Evolutionary conservation across 2,797 vertebrate genomes (phyloP).

Genomic region (Phyllotis vaccarum): DNA sequence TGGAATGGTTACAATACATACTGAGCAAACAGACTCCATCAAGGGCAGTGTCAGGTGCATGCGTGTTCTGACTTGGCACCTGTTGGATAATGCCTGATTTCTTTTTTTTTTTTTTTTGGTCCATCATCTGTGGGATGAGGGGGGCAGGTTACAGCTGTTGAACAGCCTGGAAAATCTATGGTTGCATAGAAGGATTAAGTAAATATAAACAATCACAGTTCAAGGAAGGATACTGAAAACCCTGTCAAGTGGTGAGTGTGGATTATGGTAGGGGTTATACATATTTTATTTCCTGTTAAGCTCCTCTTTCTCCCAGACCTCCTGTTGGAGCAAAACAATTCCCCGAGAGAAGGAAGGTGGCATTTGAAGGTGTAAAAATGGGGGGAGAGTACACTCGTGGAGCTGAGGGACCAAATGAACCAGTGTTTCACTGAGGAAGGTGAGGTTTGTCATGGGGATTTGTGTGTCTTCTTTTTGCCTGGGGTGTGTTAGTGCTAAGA

Average conservation of each 20-base stretch:
- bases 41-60: not conserved
- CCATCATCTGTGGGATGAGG: not conserved
- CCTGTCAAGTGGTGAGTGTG: not conserved
- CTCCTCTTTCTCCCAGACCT: not conserved
- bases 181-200: not conserved
- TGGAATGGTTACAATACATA: not conserved
- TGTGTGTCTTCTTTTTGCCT: not conserved
- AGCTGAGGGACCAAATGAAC: not conserved
- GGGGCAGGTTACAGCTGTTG: not conserved
- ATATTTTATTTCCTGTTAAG: not conserved
- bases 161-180: not conserved
- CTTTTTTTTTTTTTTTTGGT: too few relatives aligned
- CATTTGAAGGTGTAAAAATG: not conserved
- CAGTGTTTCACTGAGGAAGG: not conserved
- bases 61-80: not conserved
- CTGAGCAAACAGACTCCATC: not conserved
- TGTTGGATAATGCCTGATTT: not conserved
- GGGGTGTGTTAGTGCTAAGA: not conserved
- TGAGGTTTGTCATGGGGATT: not conserved
- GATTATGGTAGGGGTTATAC: not conserved
- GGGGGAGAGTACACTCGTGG: not conserved
- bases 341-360: not conserved
- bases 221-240: not conserved
- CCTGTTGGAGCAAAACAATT: not conserved
- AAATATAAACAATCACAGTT: constrained; percentile 21